Conservation (phyloP, 2,888 invertebrate genomes). For the Agonopterix alstromeriana region DNA sequence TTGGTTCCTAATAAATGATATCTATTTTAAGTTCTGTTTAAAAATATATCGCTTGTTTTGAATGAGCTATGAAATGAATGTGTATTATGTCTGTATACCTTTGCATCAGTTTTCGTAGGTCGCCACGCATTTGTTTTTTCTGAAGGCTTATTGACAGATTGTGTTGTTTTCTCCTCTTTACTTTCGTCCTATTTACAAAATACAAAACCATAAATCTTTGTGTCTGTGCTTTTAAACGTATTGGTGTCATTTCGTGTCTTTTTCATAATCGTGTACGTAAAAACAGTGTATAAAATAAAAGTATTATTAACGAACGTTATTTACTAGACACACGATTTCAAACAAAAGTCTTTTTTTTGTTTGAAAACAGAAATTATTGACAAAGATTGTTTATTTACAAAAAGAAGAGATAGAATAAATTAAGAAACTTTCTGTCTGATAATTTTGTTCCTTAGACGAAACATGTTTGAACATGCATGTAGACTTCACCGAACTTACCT, state of each 20-base stretch:
- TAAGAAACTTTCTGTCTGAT: conserved; percentile 23
- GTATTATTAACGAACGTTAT: conserved; percentile 29
- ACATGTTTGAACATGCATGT: conserved; percentile 20
- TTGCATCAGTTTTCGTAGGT: conserved; percentile 57
- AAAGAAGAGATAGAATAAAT: conserved; percentile 17
- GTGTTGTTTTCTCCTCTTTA: conserved; percentile 41
- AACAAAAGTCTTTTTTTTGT: conserved; percentile 26
- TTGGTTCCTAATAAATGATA: conserved; percentile 33
- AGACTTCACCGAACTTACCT: conserved; percentile 49
- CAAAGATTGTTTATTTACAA: conserved; percentile 19
- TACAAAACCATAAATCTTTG: conserved; percentile 21
- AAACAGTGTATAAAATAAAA: conserved; percentile 3
- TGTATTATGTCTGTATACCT: conserved; percentile 36
- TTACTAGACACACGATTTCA: conserved; percentile 39
- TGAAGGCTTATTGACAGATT: conserved; percentile 51
- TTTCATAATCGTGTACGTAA: neutral
- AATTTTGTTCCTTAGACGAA: conserved; percentile 1
- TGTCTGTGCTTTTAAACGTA: conserved; percentile 3
- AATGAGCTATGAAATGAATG: neutral
- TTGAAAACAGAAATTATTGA: conserved; percentile 16
- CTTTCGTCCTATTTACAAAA: conserved; percentile 62
- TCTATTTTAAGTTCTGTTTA: neutral
- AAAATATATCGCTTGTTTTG: no score
- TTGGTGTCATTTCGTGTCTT: neutral
- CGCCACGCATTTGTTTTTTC: conserved; percentile 60